Percentiles rank a stretch among this genome's conserved stretches.
These are phyloP conservation scores for Felis catus DNA, from an alignment of 2,113 vertebrate genomes.

Conservation along the genomic window F.catus_Fca126_mat1.0 CM031421.1:76962501-76963000, in stretches of 20 bases:
- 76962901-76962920: neutral
- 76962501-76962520: neutral
- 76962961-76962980: neutral
- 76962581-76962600: neutral
- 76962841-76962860: neutral
- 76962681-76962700: neutral
- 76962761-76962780: neutral
- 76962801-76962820: neutral
- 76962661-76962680: constrained; percentile 29
- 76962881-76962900: neutral
- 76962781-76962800: neutral
- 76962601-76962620: neutral
- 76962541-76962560: neutral
- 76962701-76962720: constrained; percentile 50
- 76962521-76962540: neutral
- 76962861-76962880: neutral
- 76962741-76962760: constrained; percentile 41
- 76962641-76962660: constrained; percentile 49
- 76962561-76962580: neutral
- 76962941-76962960: neutral
- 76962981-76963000: neutral
- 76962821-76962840: neutral
- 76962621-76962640: neutral
- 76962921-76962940: neutral
- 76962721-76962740: constrained; percentile 1